phyloP scores from a whole-genome alignment of 2,113 vertebrate species.

The Elaphurus davidianus region DNA sequence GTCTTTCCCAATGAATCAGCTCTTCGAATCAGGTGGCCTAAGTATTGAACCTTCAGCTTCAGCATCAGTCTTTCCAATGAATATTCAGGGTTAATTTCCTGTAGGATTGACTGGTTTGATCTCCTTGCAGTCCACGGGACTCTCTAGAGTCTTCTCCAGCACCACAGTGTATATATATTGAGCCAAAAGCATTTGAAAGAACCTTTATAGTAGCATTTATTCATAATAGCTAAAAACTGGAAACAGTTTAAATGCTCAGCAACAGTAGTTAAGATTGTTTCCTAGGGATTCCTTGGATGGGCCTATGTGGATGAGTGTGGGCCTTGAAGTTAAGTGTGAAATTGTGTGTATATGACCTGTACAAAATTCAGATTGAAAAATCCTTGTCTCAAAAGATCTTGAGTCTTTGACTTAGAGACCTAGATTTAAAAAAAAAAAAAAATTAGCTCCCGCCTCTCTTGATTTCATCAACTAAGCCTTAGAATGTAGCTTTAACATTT shows the following conservation, averaged over 20 bases:
- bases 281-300: background rate
- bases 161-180: background rate
- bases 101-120: background rate
- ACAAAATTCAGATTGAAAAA: background rate
- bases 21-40: background rate
- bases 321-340: background rate
- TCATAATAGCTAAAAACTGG: background rate
- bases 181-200: background rate
- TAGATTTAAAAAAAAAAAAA: background rate
- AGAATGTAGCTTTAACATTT: conserved; percentile 24
- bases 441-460: background rate
- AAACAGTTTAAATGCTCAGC: background rate
- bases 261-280: background rate
- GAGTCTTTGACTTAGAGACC: background rate
- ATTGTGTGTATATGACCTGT: background rate
- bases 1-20: background rate
- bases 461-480: background rate
- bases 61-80: background rate
- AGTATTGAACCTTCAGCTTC: background rate
- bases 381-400: background rate
- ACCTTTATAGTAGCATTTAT: background rate
- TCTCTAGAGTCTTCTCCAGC: background rate
- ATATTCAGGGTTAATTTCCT: background rate
- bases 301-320: background rate
- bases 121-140: background rate